phyloP scores from a whole-genome alignment of 2,797 vertebrate genomes.

The Myotis daubentonii region DNA sequence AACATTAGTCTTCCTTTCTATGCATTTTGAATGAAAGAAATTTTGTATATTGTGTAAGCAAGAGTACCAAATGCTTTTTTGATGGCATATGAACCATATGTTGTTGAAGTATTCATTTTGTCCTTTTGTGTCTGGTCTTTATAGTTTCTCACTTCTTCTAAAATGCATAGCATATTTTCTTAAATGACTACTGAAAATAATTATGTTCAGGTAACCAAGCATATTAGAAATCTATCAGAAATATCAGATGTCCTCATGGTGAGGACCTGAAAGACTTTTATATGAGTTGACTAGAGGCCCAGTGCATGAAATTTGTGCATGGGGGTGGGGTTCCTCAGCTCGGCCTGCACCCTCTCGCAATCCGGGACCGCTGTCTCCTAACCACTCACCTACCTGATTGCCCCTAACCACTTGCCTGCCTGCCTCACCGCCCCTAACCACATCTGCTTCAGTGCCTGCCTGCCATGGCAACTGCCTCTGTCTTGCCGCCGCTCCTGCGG shows the following conservation, averaged over 20 bases:
- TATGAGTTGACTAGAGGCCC: neutral
- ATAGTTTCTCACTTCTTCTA: conserved; percentile 1
- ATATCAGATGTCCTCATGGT: neutral
- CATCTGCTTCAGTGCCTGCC: no score
- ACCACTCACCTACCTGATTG: no score
- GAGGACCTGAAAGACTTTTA: neutral
- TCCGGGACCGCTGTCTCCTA: no score
- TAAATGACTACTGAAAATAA: neutral
- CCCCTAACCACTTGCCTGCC: no score
- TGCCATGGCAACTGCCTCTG: no score
- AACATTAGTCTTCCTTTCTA: neutral
- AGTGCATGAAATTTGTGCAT: no score
- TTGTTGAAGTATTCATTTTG: conserved; percentile 26
- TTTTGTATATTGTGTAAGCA: conserved; percentile 1
- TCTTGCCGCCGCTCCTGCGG: no score
- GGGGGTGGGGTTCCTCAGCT: no score
- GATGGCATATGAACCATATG: neutral
- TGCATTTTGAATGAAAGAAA: conserved; percentile 19
- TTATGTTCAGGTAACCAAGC: neutral
- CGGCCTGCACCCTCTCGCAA: no score
- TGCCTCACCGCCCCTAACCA: no score
- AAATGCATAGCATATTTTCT: neutral
- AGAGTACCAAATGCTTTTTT: neutral
- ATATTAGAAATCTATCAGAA: neutral
- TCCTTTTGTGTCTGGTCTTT: conserved; percentile 7